Conservation (phyloP, 1,140 invertebrate genomes). For the Polyergus mexicanus region DNA sequence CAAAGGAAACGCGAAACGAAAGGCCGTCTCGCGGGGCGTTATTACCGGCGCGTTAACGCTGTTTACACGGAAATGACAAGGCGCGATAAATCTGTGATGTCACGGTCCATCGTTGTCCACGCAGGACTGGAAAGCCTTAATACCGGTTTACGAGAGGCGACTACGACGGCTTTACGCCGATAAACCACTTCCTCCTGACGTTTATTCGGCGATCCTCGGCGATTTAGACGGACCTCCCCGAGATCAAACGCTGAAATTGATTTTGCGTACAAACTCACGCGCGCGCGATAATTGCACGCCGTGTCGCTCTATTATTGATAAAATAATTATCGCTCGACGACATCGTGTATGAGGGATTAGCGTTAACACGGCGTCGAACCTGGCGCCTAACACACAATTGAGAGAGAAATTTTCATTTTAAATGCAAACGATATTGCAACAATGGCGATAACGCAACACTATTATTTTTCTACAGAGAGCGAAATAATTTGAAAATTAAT, state of each 20-base stretch:
- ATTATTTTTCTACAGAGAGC: not conserved
- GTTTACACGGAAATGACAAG: conserved; percentile 74
- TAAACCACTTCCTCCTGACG: conserved; percentile 45
- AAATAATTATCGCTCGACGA: conserved; percentile 50
- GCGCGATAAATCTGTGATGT: conserved; percentile 73
- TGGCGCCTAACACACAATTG: not conserved
- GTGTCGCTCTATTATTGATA: conserved; percentile 56
- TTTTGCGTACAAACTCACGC: conserved; percentile 51
- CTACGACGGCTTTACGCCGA: conserved; percentile 41
- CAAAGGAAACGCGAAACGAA: conserved; percentile 52
- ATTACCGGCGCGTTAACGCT: conserved; percentile 59
- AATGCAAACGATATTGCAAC: not conserved
- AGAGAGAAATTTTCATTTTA: not conserved
- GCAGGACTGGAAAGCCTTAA: conserved; percentile 62
- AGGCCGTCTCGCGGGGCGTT: conserved; percentile 35
- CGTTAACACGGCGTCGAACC: not conserved
- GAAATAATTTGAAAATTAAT: conserved; percentile 2
- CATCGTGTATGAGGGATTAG: conserved; percentile 30
- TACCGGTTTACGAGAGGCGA: conserved; percentile 67
- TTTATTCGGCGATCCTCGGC: conserved; percentile 62
- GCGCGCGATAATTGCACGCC: conserved; percentile 53
- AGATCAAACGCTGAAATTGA: conserved; percentile 60
- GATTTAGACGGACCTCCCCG: conserved; percentile 58
- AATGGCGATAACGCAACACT: not conserved
- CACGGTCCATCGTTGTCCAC: conserved; percentile 72